Evolutionary conservation across 2,888 invertebrate genomes (phyloP).

Genomic region (Drosophila hawaiiensis): DNA sequence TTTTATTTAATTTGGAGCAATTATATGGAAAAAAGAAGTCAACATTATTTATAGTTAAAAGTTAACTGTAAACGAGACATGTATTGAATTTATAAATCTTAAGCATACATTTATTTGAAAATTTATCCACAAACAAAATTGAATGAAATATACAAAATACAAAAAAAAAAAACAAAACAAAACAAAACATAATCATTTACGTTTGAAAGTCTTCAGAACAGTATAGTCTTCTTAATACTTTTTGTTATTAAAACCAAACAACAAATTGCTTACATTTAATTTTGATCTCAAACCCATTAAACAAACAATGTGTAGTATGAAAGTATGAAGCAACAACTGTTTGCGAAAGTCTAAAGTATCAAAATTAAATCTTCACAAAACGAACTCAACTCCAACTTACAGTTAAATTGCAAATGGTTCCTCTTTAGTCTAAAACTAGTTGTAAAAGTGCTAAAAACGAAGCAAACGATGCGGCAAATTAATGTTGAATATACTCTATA

Average conservation of each 20-base stretch:
- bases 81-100: constrained; percentile 81
- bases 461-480: constrained; percentile 33
- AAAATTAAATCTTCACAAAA: constrained; percentile 69
- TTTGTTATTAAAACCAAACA: constrained; percentile 40
- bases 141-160: constrained; percentile 54
- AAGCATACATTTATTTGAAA: constrained; percentile 57
- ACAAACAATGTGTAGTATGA: constrained; percentile 56
- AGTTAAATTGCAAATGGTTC: constrained; percentile 81
- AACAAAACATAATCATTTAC: constrained; percentile 16
- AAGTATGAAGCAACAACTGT: constrained; percentile 63
- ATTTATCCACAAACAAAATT: constrained; percentile 49
- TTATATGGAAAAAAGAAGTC: constrained; percentile 55
- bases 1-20: constrained; percentile 65
- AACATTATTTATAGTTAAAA: constrained; percentile 67
- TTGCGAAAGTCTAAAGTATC: constrained; percentile 75
- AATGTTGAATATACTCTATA: constrained; percentile 20
- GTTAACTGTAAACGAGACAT: constrained; percentile 57
- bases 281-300: constrained; percentile 79
- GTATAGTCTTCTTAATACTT: constrained; percentile 70
- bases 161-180: constrained; percentile 23
- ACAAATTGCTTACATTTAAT: constrained; percentile 71
- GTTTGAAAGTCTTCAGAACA: constrained; percentile 63
- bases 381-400: constrained; percentile 49
- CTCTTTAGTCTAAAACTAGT: constrained; percentile 82
- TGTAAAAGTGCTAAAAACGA: constrained; percentile 70